These are phyloP conservation scores for Thomomys bottae DNA, from an alignment of 2,113 vertebrate species.

Conservation along the genomic window DNA sequence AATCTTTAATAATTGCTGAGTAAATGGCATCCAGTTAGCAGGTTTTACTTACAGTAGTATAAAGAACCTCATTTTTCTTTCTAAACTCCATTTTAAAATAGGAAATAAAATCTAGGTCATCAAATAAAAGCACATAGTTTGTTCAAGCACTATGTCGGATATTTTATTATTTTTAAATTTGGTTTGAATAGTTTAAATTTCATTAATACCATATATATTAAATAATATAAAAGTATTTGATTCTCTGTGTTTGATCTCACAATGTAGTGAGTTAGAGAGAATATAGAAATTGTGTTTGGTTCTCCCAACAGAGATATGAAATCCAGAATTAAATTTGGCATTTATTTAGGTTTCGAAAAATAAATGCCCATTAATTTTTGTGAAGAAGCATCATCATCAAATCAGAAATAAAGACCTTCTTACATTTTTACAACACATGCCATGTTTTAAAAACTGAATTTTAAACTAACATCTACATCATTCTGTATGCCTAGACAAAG, in stretches of 20 bases:
- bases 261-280: background rate
- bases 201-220: background rate
- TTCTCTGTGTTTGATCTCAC: conserved; percentile 3
- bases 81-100: conserved; percentile 29
- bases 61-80: background rate
- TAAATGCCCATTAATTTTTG: background rate
- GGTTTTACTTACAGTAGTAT: background rate
- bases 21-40: background rate
- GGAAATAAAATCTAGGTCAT: background rate
- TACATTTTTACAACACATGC: background rate
- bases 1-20: background rate
- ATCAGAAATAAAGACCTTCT: background rate
- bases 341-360: conserved; percentile 34
- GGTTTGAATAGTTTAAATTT: background rate
- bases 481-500: conserved; percentile 10
- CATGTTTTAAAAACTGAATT: conserved; percentile 6
- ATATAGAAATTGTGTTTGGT: background rate
- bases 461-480: background rate
- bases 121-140: conserved; percentile 36
- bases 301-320: background rate
- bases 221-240: background rate
- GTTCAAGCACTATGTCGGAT: background rate
- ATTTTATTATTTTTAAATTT: too few relatives aligned
- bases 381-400: background rate
- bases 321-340: conserved; percentile 1